Evolutionary conservation across 2,888 invertebrate species (phyloP), one percentile per base, ranked within the genome.

Genomic region (Crepidodera aurea): DNA sequence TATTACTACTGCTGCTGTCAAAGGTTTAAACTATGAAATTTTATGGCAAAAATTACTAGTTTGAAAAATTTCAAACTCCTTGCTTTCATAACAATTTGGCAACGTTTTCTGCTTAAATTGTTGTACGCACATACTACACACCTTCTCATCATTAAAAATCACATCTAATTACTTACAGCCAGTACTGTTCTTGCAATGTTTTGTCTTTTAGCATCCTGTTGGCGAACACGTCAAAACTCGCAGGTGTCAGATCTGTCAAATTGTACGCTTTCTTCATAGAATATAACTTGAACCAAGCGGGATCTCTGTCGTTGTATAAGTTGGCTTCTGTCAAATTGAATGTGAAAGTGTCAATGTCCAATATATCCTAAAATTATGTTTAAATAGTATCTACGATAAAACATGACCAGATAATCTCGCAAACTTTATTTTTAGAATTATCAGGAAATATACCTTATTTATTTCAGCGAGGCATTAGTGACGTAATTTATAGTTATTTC

Each of bases 241-340:
- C 74, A 0, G 90, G 85, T 10, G 86, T 85, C 6, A 92, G 82
- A 69, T 89, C 85, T 0, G 78, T 62, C 29, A 90, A 76, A 13
- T 82, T 83, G 73, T 89, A 93, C 3, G 85, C 86, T 51, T 87
- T 84, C 71, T 85, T 87, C 71, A 93, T 89, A n/a, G 88, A 86
- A 76, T 94, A 94, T 18, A 92, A 86, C 76, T 87, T 84, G 73
- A 84, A 87, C 93, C 94, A 94, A 5, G 82, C 81, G 0, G 93
- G 92, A 10, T 83, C 79, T 18, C 80, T 72, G 4, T 84, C 73
- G 0, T 86, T 84, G 0, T 83, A 79, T 12, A 39, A 19, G 70
- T 92, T 93, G 0, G 93, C 91, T 75, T 85, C 85, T 0, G 90
- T 90, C 37, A 95, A 78, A 78, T 94, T 91, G 76, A 90, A 89